Conservation (phyloP, 2,113 vertebrate species). For the Gorsachius goisagi region DNA sequence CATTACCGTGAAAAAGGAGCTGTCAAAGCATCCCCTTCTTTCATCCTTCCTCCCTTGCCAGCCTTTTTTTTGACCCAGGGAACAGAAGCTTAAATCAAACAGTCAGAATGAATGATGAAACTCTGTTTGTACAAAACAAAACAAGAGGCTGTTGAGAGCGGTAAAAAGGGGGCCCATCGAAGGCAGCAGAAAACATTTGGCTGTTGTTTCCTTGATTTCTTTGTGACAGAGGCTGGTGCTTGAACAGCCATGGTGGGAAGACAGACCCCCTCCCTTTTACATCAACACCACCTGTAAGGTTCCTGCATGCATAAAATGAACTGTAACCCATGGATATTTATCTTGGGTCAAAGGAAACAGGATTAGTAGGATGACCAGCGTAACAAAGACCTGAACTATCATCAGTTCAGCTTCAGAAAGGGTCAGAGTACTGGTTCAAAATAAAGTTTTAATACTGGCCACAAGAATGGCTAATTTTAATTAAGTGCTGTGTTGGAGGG, state of each 20-base stretch:
- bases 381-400: background rate
- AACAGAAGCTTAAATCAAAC: constrained; percentile 51
- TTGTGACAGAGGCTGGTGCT: constrained; percentile 1
- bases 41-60: constrained; percentile 21
- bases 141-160: constrained; percentile 11
- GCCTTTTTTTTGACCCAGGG: constrained; percentile 32
- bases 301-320: background rate
- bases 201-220: constrained; percentile 57
- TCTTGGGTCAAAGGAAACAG: background rate
- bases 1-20: constrained; percentile 64
- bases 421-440: background rate
- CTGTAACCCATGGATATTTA: background rate
- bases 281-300: background rate
- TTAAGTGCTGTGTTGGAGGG: background rate
- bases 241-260: background rate
- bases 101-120: constrained; percentile 40
- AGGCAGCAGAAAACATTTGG: constrained; percentile 69
- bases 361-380: background rate
- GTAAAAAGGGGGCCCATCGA: constrained; percentile 61
- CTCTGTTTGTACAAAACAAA: constrained; percentile 10
- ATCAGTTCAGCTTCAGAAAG: background rate
- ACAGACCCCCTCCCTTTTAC: background rate
- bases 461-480: background rate
- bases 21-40: constrained; percentile 53
- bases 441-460: background rate